A percentile compares a stretch with the other conserved stretches of the same genome.
Conservation (phyloP, 1,140 invertebrate genomes). For the Zaprionus davidi region DNA sequence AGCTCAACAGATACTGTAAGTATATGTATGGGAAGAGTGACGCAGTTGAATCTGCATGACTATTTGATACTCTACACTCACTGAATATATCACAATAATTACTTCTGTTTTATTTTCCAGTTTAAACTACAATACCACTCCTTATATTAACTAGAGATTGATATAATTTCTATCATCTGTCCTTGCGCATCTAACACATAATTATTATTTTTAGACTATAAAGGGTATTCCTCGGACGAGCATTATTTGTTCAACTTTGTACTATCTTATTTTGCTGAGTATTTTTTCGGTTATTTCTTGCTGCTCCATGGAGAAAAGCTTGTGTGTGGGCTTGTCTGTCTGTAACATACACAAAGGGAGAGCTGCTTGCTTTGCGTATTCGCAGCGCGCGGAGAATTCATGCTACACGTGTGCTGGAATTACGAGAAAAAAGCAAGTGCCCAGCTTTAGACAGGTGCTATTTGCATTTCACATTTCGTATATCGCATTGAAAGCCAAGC, state of each 20-base stretch:
- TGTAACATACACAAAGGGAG: constrained; percentile 53
- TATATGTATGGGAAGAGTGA: background rate
- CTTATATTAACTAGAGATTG: too few species aligned
- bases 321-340: constrained; percentile 1
- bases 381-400: constrained; percentile 12
- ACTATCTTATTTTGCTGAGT: constrained; percentile 23
- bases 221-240: background rate
- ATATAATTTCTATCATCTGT: too few species aligned
- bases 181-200: too few species aligned
- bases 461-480: constrained; percentile 57
- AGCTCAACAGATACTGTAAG: background rate
- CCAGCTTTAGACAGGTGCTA: constrained; percentile 75
- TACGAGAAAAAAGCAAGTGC: constrained; percentile 62
- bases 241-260: background rate
- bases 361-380: constrained; percentile 58
- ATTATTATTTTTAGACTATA: too few species aligned
- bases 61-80: background rate
- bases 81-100: background rate
- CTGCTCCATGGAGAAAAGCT: constrained; percentile 18
- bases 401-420: constrained; percentile 1
- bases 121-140: too few species aligned
- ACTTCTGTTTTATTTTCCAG: too few species aligned
- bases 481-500: constrained; percentile 49
- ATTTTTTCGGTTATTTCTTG: constrained; percentile 46
- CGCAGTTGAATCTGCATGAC: background rate